Conservation (phyloP, 1,140 invertebrate genomes). For the Eupristina koningsbergeri region DNA sequence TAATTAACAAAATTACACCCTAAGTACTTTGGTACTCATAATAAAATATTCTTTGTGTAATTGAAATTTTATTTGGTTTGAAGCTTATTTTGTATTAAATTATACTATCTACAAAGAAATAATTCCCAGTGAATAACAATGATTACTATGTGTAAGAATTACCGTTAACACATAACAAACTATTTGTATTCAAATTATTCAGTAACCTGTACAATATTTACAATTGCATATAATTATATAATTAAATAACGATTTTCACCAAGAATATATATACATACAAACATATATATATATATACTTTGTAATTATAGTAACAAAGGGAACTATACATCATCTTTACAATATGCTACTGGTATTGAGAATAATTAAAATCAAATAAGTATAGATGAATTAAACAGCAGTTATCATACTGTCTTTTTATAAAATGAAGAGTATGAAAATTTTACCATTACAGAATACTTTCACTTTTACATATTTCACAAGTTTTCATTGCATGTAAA, state of each 20-base stretch:
- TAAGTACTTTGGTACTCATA: background rate
- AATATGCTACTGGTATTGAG: no score
- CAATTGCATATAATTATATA: background rate
- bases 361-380: background rate
- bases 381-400: background rate
- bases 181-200: background rate
- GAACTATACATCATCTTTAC: no score
- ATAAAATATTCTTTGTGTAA: background rate
- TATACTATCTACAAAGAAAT: background rate
- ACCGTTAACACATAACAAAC: background rate
- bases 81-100: background rate
- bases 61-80: background rate
- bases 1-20: background rate
- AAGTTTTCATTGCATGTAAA: slow-evolving; percentile 33
- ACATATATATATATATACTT: background rate
- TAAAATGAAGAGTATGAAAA: background rate
- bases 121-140: background rate
- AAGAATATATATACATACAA: no score
- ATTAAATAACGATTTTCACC: no score
- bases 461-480: slow-evolving; percentile 47
- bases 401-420: background rate
- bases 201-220: background rate
- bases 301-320: background rate
- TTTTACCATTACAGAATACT: slow-evolving; percentile 30
- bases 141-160: background rate